Evolutionary conservation across 2,888 invertebrate species (phyloP), one percentile per base, ranked within the genome.

Genomic region (Meiosimyza decipiens): DNA sequence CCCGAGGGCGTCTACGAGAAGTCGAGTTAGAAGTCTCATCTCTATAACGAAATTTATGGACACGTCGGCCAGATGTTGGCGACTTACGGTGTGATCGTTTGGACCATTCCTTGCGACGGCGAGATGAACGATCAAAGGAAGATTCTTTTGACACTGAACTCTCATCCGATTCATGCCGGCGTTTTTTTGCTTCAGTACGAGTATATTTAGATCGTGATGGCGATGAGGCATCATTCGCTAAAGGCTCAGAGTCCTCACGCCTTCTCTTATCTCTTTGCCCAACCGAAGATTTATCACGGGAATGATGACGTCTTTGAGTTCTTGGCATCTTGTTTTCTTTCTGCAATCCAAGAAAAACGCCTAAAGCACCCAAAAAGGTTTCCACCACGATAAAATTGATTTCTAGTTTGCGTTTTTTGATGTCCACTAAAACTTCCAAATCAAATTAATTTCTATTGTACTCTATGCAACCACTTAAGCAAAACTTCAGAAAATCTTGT

Each of bases 51-150:
- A 90, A 89, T 74, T 90, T 89, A 86, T 93, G 92, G 82, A 91
- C 91, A 82, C 93, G 91, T 79, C 93, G 91, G 84, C 92, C 92
- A 83, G 93, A 92, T 80, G 92, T 92, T 76, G 93, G 92, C 77
- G 94, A 94, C 79, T 95, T 94, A 86, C 95, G 91, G 79, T 94
- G 92, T 83, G 94, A 94, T 80, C 95, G 91, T 88, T 95, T 95
- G 87, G 94, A 95, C 79, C 95, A 92, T 83, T 94, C 90, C 92
- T 94, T 88, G 90, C 93, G 88, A 89, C 94, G 85, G 90, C 94
- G 86, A 92, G 94, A 88, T 90, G 91, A 89, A 91, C 94, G 93
- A 78, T 87, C 87, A 82, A 86, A 86, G 79, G 87, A 9, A 9
- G 87, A 84, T 75, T 85, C 87, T 81, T 86, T 86, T 76, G 85